A percentile compares a stretch with the other conserved stretches of the same genome.
Conservation (phyloP, 1,140 invertebrate genomes). For the Propsilocerus akamusi region DNA sequence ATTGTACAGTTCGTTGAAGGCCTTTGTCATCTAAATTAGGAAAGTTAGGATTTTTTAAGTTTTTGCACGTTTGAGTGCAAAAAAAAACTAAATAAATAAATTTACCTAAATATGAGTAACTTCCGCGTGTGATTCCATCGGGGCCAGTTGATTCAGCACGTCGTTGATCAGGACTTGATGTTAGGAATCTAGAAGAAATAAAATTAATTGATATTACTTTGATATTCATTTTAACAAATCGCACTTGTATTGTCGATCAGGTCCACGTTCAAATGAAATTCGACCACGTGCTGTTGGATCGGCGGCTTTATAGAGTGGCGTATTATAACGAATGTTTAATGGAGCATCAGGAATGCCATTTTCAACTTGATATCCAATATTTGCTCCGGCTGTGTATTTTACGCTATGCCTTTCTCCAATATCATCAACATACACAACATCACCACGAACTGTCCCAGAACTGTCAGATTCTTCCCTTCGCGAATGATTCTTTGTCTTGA, state of each 20-base stretch:
- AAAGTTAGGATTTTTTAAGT: too few species aligned
- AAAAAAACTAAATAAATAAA: too few species aligned
- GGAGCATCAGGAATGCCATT: conserved; percentile 43
- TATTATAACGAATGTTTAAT: conserved; percentile 15
- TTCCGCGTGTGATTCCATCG: conserved; percentile 43
- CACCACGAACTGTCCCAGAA: conserved; percentile 34
- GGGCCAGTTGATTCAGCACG: conserved; percentile 47
- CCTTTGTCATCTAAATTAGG: conserved; percentile 56
- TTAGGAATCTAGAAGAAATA: conserved; percentile 35
- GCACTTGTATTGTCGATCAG: conserved; percentile 4
- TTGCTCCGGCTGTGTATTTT: conserved; percentile 46
- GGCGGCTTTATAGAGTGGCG: conserved; percentile 18
- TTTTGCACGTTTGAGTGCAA: too few species aligned
- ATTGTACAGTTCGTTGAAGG: conserved; percentile 46
- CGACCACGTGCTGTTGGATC: conserved; percentile 15
- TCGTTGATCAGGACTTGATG: conserved; percentile 47
- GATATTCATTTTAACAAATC: conserved; percentile 4
- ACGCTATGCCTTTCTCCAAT: conserved; percentile 50
- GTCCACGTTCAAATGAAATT: conserved; percentile 20
- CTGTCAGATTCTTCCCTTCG: conserved; percentile 41
- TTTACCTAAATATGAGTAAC: conserved; percentile 52
- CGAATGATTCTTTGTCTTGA: conserved; percentile 39
- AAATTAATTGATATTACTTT: not conserved
- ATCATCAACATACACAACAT: conserved; percentile 35
- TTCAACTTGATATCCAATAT: conserved; percentile 49